Evolutionary conservation across 2,113 vertebrate species (phyloP), one percentile per base, ranked within the genome.

Genomic region (Triplophysa siluroides): DNA sequence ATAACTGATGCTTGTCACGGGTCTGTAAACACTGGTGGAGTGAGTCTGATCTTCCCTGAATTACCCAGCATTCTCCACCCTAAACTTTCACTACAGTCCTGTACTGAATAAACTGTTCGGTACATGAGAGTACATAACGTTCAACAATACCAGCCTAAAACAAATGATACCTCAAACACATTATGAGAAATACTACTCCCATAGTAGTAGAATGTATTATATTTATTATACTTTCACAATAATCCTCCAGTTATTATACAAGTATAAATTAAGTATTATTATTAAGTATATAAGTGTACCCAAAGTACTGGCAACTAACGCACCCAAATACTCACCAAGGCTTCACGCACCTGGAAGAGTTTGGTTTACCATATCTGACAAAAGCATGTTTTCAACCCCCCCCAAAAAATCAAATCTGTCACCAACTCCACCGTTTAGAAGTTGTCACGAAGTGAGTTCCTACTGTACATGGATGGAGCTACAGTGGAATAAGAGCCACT

Each of bases 281-380:
- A 38, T 38, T 38, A 38, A 38, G 33, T 38, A 38, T 7, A 38
- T 8, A 38, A 38, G 33, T 60, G 6, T 4, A 61, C 47, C 2
- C 41, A 45, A 68, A 73, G 54, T 5, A n/a, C 13, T 38, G 33
- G 33, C 33, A 38, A 38, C 0, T 38, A 52, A 50, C 68, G 66
- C 47, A 45, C 12, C 29, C 12, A 56, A 60, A 52, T 11, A 73
- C 90, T 90, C 84, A 92, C 91, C 90, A 3, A 58, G 79, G 76
- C 75, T 66, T 54, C 24, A 50, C 18, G 21, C 60, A 52, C 69
- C 64, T 78, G 24, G 78, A 79, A 60, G 78, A 61, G 64, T 10
- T 1, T 7, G 29, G 43, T 82, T 87, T 69, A 86, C 84, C 26
- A 83, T 70, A 38, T 86, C 83, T 8, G 84, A 80, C 33, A 85